Percentiles rank a stretch among this genome's conserved stretches.
phyloP scores from a whole-genome alignment of 1,140 invertebrate species.

The Drosophila mayri region DNA sequence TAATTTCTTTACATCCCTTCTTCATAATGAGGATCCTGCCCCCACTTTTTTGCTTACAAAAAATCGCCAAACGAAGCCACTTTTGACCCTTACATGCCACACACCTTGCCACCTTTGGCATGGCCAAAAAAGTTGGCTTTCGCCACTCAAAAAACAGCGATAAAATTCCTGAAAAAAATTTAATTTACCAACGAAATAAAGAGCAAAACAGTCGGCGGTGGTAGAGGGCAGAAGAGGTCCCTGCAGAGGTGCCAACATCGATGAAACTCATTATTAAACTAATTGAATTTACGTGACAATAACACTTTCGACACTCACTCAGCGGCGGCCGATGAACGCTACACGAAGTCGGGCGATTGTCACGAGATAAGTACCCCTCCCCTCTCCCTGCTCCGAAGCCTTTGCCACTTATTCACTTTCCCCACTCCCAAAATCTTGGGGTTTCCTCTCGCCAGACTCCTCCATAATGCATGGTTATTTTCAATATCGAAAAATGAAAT shows the following conservation, averaged over 20 bases:
- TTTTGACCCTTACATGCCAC: background rate
- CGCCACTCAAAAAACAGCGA: slow-evolving; percentile 28
- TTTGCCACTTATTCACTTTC: background rate
- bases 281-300: slow-evolving; percentile 83
- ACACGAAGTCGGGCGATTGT: slow-evolving; percentile 58
- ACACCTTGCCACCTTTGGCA: slow-evolving; percentile 10
- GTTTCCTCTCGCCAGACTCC: slow-evolving; percentile 18
- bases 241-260: slow-evolving; percentile 73
- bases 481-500: slow-evolving; percentile 84
- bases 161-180: slow-evolving; percentile 24
- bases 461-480: slow-evolving; percentile 79
- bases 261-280: slow-evolving; percentile 79
- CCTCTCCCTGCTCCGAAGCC: background rate
- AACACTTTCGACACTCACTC: slow-evolving; percentile 67
- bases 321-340: slow-evolving; percentile 14
- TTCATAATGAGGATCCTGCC: background rate
- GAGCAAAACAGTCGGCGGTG: background rate
- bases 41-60: background rate
- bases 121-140: slow-evolving; percentile 16
- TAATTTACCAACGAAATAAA: background rate
- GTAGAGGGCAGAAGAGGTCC: background rate
- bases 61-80: background rate
- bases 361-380: slow-evolving; percentile 66
- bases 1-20: background rate
- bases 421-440: slow-evolving; percentile 3